Percentiles rank a stretch among this genome's conserved stretches.
Evolutionary conservation across 30 jellyfish, hydroid and myxozoan species (phyloP).

Genomic region (Chrysaora quinquecirrha): DNA sequence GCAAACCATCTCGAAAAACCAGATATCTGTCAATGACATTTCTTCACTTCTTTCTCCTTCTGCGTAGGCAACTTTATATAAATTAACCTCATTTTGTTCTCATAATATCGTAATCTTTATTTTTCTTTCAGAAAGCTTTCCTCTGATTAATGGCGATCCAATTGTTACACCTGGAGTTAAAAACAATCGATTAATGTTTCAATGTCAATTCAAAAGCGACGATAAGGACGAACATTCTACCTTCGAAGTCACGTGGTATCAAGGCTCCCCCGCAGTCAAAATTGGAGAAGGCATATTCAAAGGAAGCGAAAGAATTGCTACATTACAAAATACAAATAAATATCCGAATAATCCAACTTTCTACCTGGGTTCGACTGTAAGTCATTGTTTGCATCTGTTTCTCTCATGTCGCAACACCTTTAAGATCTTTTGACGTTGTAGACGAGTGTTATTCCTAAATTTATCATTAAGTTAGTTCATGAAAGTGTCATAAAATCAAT

Average conservation of each 20-base stretch:
- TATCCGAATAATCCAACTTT: conserved; percentile 41
- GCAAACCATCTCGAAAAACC: too few species aligned
- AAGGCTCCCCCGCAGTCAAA: conserved; percentile 49
- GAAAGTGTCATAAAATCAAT: too few species aligned
- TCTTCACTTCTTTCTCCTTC: too few species aligned
- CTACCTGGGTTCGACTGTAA: conserved; percentile 56
- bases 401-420: too few species aligned
- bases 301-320: conserved; percentile 59
- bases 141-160: conserved; percentile 55
- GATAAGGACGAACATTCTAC: conserved; percentile 27
- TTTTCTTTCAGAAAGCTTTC: conserved; percentile 78
- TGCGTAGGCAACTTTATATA: too few species aligned
- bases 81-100: too few species aligned
- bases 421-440: too few species aligned
- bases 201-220: conserved; percentile 65
- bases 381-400: neutral
- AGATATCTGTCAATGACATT: too few species aligned
- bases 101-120: too few species aligned
- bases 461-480: too few species aligned
- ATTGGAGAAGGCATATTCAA: neutral
- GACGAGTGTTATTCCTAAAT: too few species aligned
- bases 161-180: conserved; percentile 56
- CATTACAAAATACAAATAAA: conserved; percentile 33
- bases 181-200: conserved; percentile 56
- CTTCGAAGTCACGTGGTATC: conserved; percentile 65